These are phyloP conservation scores for Noctua comes DNA, from an alignment of 2,888 invertebrate genomes.

Conservation along the genomic window DNA sequence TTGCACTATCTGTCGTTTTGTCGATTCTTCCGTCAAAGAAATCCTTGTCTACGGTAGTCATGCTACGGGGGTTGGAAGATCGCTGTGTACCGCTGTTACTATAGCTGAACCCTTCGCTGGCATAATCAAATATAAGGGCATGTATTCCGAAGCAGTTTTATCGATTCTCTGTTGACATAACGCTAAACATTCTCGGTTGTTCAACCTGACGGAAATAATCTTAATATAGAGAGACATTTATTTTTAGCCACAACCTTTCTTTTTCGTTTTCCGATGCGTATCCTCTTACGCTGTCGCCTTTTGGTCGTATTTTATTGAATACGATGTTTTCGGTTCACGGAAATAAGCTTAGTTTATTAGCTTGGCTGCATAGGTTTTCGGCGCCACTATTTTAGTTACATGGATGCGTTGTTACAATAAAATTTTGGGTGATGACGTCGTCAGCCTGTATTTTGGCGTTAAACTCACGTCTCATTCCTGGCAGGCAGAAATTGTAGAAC, in stretches of 20 bases:
- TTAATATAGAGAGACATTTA: constrained; percentile 63
- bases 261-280: constrained; percentile 53
- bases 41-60: too few relatives aligned
- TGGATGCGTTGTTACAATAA: neutral
- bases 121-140: constrained; percentile 38
- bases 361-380: constrained; percentile 1
- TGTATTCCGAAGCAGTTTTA: constrained; percentile 36
- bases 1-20: too few relatives aligned
- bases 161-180: constrained; percentile 61
- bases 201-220: constrained; percentile 68
- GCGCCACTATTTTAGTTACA: constrained; percentile 6
- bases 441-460: neutral
- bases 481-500: neutral
- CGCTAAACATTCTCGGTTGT: constrained; percentile 59
- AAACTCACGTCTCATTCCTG: neutral
- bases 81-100: neutral
- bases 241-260: constrained; percentile 62
- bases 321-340: constrained; percentile 36
- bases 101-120: neutral
- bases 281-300: constrained; percentile 55
- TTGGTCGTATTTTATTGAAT: constrained; percentile 44
- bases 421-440: neutral
- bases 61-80: too few relatives aligned
- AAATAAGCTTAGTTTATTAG: constrained; percentile 36
- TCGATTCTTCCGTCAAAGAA: too few relatives aligned